Percentiles rank a stretch among this genome's conserved stretches.
These are phyloP conservation scores for Papilio machaon DNA, from an alignment of 1,140 invertebrate genomes.

Conservation along the genomic window DNA sequence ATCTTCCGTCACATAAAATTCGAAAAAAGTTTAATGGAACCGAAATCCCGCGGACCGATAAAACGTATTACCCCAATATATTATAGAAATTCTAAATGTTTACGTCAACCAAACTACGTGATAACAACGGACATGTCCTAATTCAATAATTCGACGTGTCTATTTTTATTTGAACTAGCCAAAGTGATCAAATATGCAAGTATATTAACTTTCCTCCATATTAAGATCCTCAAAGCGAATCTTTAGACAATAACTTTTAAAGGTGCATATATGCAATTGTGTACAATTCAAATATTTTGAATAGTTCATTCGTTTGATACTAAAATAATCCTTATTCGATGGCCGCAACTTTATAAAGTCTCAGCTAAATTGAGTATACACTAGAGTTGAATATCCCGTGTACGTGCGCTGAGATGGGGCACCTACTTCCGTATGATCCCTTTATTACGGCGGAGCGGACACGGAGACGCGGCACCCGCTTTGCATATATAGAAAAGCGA, in stretches of 20 bases:
- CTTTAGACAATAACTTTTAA: background rate
- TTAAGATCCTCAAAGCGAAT: background rate
- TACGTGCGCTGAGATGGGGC: conserved; percentile 7
- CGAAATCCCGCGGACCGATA: conserved; percentile 71
- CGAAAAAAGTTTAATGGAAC: conserved; percentile 77
- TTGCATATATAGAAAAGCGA: conserved; percentile 74
- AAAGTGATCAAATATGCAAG: no score
- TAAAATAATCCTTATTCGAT: conserved; percentile 12
- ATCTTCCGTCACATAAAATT: conserved; percentile 79
- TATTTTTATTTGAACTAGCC: no score
- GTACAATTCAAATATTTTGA: conserved; percentile 18
- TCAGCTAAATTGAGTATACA: background rate
- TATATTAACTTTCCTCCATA: no score
- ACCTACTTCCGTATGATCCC: conserved; percentile 60
- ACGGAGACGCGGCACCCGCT: conserved; percentile 50
- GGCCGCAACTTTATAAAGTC: background rate
- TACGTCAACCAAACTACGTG: conserved; percentile 22
- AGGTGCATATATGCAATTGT: conserved; percentile 7
- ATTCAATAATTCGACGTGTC: background rate
- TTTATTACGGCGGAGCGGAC: conserved; percentile 63
- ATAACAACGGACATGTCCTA: background rate
- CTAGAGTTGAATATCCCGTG: conserved; percentile 7
- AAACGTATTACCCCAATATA: conserved; percentile 74
- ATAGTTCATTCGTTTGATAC: background rate
- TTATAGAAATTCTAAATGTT: conserved; percentile 68